These are phyloP conservation scores for Keiferia lycopersicella DNA, from an alignment of 2,888 invertebrate genomes.

Conservation along the genomic window DNA sequence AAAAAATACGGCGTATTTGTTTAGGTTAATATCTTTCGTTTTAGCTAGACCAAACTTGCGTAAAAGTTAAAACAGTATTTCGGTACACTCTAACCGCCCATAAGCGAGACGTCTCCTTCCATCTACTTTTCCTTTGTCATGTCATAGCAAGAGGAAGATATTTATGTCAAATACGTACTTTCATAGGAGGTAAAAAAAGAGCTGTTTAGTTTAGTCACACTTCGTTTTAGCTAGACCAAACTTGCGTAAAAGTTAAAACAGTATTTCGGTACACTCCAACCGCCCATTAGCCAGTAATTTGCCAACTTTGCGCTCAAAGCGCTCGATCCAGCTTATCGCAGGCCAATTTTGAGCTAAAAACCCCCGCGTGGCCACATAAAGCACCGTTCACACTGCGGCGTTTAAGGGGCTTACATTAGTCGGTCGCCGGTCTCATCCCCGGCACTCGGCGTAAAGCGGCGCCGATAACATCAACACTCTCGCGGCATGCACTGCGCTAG, in stretches of 20 bases:
- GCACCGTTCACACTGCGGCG: constrained; percentile 39
- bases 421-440: constrained; percentile 53
- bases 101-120: no score
- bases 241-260: background rate
- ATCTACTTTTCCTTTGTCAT: no score
- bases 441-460: constrained; percentile 43
- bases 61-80: background rate
- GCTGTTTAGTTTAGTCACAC: background rate
- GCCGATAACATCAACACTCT: constrained; percentile 67
- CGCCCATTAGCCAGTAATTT: background rate
- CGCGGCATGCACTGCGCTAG: constrained; percentile 52
- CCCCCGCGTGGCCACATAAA: constrained; percentile 27
- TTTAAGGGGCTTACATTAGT: constrained; percentile 65
- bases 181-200: no score
- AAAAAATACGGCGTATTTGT: background rate
- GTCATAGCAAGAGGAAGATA: no score
- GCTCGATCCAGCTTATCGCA: constrained; percentile 16
- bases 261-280: background rate
- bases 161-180: no score
- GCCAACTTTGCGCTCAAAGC: constrained; percentile 29
- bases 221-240: background rate
- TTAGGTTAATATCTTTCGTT: background rate
- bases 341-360: constrained; percentile 27
- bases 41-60: background rate
- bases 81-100: background rate